A percentile compares a stretch with the other conserved stretches of the same genome.
Evolutionary conservation across 2,888 invertebrate genomes (phyloP).

Genomic region (Linyphia triangularis): DNA sequence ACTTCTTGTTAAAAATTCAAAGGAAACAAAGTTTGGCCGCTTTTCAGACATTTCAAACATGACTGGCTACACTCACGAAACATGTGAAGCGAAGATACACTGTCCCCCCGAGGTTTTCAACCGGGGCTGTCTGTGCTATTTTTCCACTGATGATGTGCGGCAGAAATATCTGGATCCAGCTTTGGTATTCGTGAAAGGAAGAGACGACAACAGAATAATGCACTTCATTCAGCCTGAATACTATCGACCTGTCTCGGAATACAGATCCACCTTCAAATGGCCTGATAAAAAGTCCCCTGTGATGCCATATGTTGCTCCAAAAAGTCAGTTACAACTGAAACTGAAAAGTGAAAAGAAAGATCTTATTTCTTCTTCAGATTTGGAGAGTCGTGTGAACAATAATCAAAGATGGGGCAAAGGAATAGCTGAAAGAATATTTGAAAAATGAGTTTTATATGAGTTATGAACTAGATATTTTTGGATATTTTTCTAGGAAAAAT

Average conservation of each 20-base stretch:
- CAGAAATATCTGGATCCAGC: constrained; percentile 64
- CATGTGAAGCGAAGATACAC: constrained; percentile 25
- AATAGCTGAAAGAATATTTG: constrained; percentile 56
- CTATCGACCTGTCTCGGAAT: constrained; percentile 16
- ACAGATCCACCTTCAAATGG: constrained; percentile 42
- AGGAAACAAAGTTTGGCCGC: no score
- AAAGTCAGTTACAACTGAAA: constrained; percentile 1
- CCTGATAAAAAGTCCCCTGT: constrained; percentile 4
- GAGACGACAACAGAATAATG: constrained; percentile 42
- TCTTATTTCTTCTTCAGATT: neutral
- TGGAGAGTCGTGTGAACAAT: neutral
- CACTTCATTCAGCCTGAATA: constrained; percentile 51
- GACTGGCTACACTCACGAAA: constrained; percentile 51
- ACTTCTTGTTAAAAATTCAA: no score
- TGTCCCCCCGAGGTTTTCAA: constrained; percentile 7
- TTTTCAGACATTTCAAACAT: no score
- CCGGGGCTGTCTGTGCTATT: constrained; percentile 36
- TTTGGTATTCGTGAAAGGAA: constrained; percentile 30
- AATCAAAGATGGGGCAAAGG: constrained; percentile 29
- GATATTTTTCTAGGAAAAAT: no score
- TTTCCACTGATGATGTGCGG: constrained; percentile 9
- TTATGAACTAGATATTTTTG: no score
- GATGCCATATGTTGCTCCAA: constrained; percentile 18
- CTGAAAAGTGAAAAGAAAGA: neutral
- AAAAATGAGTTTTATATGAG: constrained; percentile 32